These are phyloP conservation scores for Mycalesis mineus DNA, from an alignment of 2,888 invertebrate genomes.

Conservation along the genomic window DNA sequence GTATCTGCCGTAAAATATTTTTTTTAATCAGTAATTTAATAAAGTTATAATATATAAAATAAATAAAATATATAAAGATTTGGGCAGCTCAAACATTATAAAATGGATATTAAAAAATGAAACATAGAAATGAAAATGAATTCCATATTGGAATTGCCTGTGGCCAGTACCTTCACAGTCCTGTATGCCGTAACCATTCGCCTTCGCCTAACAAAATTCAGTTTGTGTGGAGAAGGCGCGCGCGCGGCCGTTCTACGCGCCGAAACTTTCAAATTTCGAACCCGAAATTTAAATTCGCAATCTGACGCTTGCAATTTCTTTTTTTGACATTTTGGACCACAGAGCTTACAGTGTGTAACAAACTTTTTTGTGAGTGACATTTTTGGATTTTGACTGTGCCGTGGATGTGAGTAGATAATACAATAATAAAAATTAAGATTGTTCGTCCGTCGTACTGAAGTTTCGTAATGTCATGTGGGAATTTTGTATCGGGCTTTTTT, in stretches of 20 bases:
- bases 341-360: constrained; percentile 40
- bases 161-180: constrained; percentile 65
- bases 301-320: constrained; percentile 23
- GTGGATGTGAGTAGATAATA: constrained; percentile 67
- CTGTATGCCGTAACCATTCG: constrained; percentile 56
- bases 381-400: constrained; percentile 66
- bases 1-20: too few relatives aligned
- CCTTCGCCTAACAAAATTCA: constrained; percentile 71
- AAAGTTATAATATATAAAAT: too few relatives aligned
- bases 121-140: constrained; percentile 14
- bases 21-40: not conserved
- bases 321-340: constrained; percentile 32
- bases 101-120: constrained; percentile 3
- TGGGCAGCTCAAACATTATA: not conserved
- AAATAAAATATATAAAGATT: not conserved
- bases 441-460: constrained; percentile 62
- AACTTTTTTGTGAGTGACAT: constrained; percentile 21
- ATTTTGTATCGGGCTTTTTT: constrained; percentile 12
- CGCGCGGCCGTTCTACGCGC: constrained; percentile 69
- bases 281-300: constrained; percentile 38
- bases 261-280: constrained; percentile 64
- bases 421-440: constrained; percentile 48
- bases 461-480: constrained; percentile 30
- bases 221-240: constrained; percentile 68
- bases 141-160: constrained; percentile 39